Evolutionary conservation across 2,113 vertebrate species (phyloP), one percentile per base, ranked within the genome.

Genomic region (Lonchura striata): DNA sequence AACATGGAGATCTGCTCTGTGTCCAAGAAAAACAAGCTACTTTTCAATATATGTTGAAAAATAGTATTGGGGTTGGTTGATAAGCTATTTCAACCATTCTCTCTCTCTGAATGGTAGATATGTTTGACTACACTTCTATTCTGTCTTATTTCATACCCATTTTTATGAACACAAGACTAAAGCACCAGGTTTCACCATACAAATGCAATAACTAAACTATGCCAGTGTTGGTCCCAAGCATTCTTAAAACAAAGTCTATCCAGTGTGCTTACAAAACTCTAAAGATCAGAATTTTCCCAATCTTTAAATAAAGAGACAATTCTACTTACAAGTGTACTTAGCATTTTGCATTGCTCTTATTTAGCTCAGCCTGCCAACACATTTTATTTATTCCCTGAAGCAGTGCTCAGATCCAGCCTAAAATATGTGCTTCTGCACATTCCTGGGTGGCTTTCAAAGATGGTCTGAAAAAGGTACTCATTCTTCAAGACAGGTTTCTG

Each of bases 11-110:
- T 83, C 30, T 82, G 33, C 27, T 80, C 39, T 65, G 25, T 18
- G 22, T 50, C 37, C 16, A 69, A 30, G 53, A 79, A 42, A 89
- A 91, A 64, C 15, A 71, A 64, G 3, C 13, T 54, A 11, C 17
- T 70, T 90, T 91, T 76, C 14, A 27, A 79, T 66, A 10, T 50
- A 33, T 77, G 13, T 50, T 82, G 49, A 89, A 61, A 96, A 94
- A 23, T n/a, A 61, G 16, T 79, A 15, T 4, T 77, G 17, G 30
- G 27, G 42, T 85, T 72, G 30, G 50, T 3, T 76, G 17, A 33
- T 27, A 68, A 86, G 18, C 27, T 80, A 27, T 72, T 82, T 92
- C 57, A 64, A 6, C 33, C 56, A 1, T 39, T 82, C 28, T 57
- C 1, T 50, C 49, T 23, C 49, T 82, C 27, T 57, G 77, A 59